These are phyloP conservation scores for Volucella inflata DNA, from an alignment of 2,888 invertebrate genomes.

Conservation along the genomic window DNA sequence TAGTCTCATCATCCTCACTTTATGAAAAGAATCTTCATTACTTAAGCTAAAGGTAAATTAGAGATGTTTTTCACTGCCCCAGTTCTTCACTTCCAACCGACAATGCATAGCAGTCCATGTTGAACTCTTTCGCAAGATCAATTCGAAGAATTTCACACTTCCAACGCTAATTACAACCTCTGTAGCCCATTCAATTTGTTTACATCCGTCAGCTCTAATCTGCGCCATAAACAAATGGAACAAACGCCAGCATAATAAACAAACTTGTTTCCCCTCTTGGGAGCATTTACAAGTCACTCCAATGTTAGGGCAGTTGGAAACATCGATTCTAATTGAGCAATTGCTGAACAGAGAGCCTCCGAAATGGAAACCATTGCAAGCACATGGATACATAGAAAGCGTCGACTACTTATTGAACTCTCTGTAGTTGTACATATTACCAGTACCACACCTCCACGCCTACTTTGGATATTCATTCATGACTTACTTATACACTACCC, in stretches of 20 bases:
- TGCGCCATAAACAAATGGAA: slow-evolving; percentile 33
- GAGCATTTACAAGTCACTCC: background rate
- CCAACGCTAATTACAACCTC: slow-evolving; percentile 8
- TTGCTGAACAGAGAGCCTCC: slow-evolving; percentile 16
- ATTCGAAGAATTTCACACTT: slow-evolving; percentile 37
- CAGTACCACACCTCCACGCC: slow-evolving; percentile 13
- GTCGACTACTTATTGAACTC: slow-evolving; percentile 23
- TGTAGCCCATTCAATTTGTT: slow-evolving; percentile 36
- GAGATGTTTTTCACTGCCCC: background rate
- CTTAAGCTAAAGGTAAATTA: too few species aligned
- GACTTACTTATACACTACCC: background rate
- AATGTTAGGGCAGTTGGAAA: background rate
- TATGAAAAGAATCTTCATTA: too few species aligned
- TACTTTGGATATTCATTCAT: slow-evolving; percentile 45
- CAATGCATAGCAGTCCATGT: background rate
- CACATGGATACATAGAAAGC: background rate
- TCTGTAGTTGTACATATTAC: background rate
- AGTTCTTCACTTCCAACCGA: background rate
- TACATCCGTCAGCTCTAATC: slow-evolving; percentile 37
- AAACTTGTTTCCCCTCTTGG: slow-evolving; percentile 11
- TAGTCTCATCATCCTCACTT: too few species aligned
- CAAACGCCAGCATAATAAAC: slow-evolving; percentile 15
- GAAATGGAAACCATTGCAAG: slow-evolving; percentile 1
- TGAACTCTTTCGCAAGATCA: background rate
- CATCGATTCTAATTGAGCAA: slow-evolving; percentile 39